Evolutionary conservation across 1,140 invertebrate genomes (phyloP).

Genomic region (Bombus pyrosoma): DNA sequence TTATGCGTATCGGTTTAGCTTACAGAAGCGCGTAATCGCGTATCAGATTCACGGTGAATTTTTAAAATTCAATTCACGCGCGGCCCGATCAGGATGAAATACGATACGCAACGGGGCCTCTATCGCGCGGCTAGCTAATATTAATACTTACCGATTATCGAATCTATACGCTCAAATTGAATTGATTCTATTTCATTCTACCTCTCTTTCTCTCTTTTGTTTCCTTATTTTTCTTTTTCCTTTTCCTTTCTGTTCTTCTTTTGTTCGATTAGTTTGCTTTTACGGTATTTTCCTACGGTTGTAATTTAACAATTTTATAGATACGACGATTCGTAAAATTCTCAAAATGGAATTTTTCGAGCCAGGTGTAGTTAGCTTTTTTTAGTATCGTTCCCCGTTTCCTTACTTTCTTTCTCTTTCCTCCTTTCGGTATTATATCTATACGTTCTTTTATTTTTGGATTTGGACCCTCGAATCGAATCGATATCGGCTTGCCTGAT

Average conservation of each 20-base stretch:
- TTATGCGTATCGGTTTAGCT: constrained; percentile 20
- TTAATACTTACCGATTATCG: background rate
- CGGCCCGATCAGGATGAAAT: background rate
- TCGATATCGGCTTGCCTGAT: background rate
- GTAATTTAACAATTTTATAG: background rate
- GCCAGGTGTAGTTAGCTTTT: background rate
- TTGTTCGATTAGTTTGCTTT: background rate
- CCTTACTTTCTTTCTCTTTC: background rate
- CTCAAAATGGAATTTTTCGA: background rate
- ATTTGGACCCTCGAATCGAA: constrained; percentile 10
- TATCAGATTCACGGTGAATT: constrained; percentile 24
- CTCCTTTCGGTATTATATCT: background rate
- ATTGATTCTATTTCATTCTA: background rate
- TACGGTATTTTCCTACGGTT: background rate
- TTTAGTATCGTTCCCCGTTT: background rate
- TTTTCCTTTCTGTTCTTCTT: background rate
- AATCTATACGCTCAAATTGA: background rate
- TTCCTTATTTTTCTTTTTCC: background rate
- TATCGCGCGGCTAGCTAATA: background rate
- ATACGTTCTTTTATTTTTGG: background rate
- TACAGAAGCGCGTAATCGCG: constrained; percentile 12
- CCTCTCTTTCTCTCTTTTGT: background rate
- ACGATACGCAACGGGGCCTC: background rate
- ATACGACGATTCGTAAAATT: background rate
- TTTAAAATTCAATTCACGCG: constrained; percentile 43